Conservation (phyloP, 2,888 invertebrate genomes). For the Auanema freiburgensis region DNA sequence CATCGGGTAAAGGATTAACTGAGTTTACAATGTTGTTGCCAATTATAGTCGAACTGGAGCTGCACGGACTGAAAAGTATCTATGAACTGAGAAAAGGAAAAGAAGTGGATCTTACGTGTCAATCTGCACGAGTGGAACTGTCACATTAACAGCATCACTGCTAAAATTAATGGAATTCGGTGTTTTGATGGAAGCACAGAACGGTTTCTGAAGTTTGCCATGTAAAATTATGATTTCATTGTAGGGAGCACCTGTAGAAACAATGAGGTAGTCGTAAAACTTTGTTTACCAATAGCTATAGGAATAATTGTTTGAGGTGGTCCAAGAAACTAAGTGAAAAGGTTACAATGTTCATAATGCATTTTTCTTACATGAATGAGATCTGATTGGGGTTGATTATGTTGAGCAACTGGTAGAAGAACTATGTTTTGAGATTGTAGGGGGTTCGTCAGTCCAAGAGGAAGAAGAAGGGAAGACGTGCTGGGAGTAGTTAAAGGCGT, state of each 20-base stretch:
- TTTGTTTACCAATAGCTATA: slow-evolving; percentile 33
- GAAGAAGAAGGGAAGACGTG: background rate
- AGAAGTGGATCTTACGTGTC: too few relatives aligned
- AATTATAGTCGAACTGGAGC: too few relatives aligned
- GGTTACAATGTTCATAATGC: too few relatives aligned
- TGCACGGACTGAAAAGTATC: too few relatives aligned
- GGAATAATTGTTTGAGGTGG: slow-evolving; percentile 44
- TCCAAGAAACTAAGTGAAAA: slow-evolving; percentile 35
- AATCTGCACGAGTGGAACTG: too few relatives aligned
- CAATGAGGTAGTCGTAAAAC: too few relatives aligned
- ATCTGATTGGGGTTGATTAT: slow-evolving; percentile 21
- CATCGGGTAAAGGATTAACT: too few relatives aligned
- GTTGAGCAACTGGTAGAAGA: slow-evolving; percentile 18
- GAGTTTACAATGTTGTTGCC: too few relatives aligned
- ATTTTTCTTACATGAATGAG: slow-evolving; percentile 17
- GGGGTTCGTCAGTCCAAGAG: background rate
- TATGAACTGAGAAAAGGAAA: too few relatives aligned
- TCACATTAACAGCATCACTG: too few relatives aligned
- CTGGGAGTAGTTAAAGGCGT: background rate
- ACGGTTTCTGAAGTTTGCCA: slow-evolving; percentile 12
- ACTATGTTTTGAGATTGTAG: slow-evolving; percentile 11
- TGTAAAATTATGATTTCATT: too few relatives aligned
- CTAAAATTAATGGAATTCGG: slow-evolving; percentile 5
- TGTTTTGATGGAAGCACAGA: slow-evolving; percentile 16
- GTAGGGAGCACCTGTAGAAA: background rate